A percentile compares a stretch with the other conserved stretches of the same genome.
Evolutionary conservation across 2,113 vertebrate species (phyloP).

Genomic region (Tetrax tetrax): DNA sequence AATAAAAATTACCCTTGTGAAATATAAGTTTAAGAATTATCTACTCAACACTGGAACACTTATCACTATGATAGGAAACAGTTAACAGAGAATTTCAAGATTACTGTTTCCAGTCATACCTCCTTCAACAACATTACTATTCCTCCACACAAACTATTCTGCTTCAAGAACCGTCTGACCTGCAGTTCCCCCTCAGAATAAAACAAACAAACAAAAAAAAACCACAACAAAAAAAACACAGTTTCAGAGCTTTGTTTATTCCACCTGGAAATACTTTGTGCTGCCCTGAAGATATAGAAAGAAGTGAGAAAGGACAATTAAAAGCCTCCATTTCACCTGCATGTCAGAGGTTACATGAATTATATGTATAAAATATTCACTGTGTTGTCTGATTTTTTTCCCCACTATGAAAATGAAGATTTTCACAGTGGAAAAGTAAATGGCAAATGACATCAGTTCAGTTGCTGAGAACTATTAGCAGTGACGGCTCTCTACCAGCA

Average conservation of each 20-base stretch:
- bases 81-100: neutral
- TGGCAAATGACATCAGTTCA: neutral
- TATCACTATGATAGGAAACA: neutral
- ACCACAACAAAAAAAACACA: neutral
- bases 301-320: neutral
- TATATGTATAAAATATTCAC: neutral
- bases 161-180: neutral
- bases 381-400: neutral
- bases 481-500: neutral
- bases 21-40: neutral
- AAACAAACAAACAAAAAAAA: neutral
- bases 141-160: neutral
- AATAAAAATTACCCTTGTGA: neutral
- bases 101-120: neutral
- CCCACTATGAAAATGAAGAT: neutral
- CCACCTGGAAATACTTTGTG: neutral
- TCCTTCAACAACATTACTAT: neutral
- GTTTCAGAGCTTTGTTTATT: neutral
- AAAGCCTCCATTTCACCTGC: neutral
- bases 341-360: neutral
- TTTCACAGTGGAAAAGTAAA: neutral
- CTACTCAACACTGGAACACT: neutral
- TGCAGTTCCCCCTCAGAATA: neutral
- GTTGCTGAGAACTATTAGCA: neutral
- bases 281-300: neutral